Base-by-base conservation (phyloP, 2,888 invertebrate genomes). In the Lysandra bellargus region DNA sequence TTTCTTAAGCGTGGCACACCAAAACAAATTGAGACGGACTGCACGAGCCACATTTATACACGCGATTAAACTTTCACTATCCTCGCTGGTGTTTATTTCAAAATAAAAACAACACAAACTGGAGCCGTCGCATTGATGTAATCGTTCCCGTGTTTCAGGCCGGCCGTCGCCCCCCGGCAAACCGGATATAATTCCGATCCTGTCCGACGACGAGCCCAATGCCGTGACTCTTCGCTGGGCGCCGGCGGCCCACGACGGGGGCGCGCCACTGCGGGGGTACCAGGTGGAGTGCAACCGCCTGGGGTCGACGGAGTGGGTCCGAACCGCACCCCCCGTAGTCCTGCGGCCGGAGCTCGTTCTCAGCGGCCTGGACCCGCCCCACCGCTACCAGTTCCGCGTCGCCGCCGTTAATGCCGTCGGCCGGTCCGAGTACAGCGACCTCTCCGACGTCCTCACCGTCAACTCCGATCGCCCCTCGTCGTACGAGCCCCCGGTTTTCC, bases 321-420 rank as follows among this genome's bases (percentile, higher is more conserved):
- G 97, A 82, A 97, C 98, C 9, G 96, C 97, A 12, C 97, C 97
- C 9, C 95, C 96, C 30, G 95, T 97, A 4, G 97, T 97, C 44
- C 91, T 95, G 57, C 95, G 96, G 64, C 96, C 97, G 44, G 97
- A 98, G 90, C 95, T 98, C 57, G 96, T 97, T 75, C 95, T 98
- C 69, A 96, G 97, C 83, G 98, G 98, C 33, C 95, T 98, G 61
- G 97, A 97, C 86, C 98, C 98, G 0, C 98, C 98, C 79, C 97
- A 97, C 95, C 95, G 97, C 78, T 98, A 98, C 90, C 98, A 97
- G 92, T 99, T 99, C 95, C 96, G 99, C 80, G 97, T 99, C 23
- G 97, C 97, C 80, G 99, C 99, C 0, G 96, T 98, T 88, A 99
- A 99, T 92, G 96, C 97, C 60, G 97, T 98, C 49, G 99, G 99